Conservation (phyloP, 1,140 invertebrate species). For the Pseudomyrmex dendroicus region DNA sequence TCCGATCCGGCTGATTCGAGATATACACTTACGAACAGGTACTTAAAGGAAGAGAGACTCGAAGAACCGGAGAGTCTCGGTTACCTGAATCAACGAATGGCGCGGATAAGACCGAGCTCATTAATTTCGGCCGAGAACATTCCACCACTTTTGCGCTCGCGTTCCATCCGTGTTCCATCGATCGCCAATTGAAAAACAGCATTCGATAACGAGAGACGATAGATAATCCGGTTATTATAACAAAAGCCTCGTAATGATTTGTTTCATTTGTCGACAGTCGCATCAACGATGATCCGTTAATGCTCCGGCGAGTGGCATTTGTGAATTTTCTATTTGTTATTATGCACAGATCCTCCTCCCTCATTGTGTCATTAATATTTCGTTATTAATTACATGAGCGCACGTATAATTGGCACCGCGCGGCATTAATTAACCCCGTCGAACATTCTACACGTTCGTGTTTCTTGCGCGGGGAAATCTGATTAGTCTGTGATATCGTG, state of each 20-base stretch:
- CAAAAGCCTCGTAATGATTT: slow-evolving; percentile 59
- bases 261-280: slow-evolving; percentile 32
- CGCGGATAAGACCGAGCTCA: slow-evolving; percentile 54
- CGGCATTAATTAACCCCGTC: slow-evolving; percentile 16
- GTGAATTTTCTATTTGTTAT: slow-evolving; percentile 57
- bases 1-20: slow-evolving; percentile 70
- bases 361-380: slow-evolving; percentile 66
- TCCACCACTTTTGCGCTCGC: too few species aligned
- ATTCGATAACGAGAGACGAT: slow-evolving; percentile 47
- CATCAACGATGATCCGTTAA: slow-evolving; percentile 63
- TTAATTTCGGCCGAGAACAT: slow-evolving; percentile 43
- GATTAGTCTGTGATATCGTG: slow-evolving; percentile 30
- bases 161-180: slow-evolving; percentile 4
- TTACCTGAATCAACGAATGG: slow-evolving; percentile 56
- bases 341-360: neutral
- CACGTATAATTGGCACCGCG: slow-evolving; percentile 46
- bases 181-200: slow-evolving; percentile 56
- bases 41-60: slow-evolving; percentile 9
- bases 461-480: slow-evolving; percentile 35
- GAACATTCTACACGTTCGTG: slow-evolving; percentile 17
- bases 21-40: slow-evolving; percentile 46
- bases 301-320: slow-evolving; percentile 57
- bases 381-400: slow-evolving; percentile 60
- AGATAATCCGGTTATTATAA: slow-evolving; percentile 60
- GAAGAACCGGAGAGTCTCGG: slow-evolving; percentile 23